phyloP scores from a whole-genome alignment of 2,888 invertebrate species.

The Eupithecia subumbrata region DNA sequence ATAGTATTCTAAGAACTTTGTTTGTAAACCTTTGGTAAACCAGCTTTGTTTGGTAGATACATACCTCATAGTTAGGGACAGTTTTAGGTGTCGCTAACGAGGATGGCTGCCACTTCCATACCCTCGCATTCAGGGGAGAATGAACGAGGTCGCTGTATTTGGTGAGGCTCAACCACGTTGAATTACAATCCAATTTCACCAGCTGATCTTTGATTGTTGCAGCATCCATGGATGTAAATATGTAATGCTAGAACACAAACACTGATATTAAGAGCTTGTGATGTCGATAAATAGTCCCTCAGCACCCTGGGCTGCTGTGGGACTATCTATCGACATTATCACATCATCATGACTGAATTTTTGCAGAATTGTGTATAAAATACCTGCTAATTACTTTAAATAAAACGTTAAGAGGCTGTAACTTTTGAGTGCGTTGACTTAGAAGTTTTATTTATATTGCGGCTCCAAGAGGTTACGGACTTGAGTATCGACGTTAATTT shows the following conservation, averaged over 20 bases:
- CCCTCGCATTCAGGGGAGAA: slow-evolving; percentile 64
- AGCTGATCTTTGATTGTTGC: slow-evolving; percentile 63
- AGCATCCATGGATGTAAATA: slow-evolving; percentile 69
- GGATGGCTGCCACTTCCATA: slow-evolving; percentile 62
- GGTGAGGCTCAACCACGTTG: slow-evolving; percentile 74
- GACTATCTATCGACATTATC: background rate
- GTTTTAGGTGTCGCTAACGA: slow-evolving; percentile 47
- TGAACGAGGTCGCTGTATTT: slow-evolving; percentile 65
- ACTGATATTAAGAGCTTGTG: background rate
- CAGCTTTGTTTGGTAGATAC: too few species aligned
- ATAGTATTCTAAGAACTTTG: background rate
- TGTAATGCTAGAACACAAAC: slow-evolving; percentile 67
- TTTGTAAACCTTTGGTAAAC: too few species aligned
- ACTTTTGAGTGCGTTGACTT: too few species aligned
- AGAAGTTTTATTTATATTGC: too few species aligned
- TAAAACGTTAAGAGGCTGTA: too few species aligned
- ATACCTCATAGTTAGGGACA: slow-evolving; percentile 65
- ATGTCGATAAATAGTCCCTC: too few species aligned
- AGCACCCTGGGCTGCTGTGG: background rate
- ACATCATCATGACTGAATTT: too few species aligned
- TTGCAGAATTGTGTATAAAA: too few species aligned
- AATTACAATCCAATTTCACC: slow-evolving; percentile 60
- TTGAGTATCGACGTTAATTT: too few species aligned
- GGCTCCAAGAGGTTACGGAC: too few species aligned
- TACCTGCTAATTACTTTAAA: too few species aligned